Percentiles rank a stretch among this genome's conserved stretches.
Evolutionary conservation across 2,797 vertebrate species (phyloP).

Genomic region (Protonibea diacanthus): DNA sequence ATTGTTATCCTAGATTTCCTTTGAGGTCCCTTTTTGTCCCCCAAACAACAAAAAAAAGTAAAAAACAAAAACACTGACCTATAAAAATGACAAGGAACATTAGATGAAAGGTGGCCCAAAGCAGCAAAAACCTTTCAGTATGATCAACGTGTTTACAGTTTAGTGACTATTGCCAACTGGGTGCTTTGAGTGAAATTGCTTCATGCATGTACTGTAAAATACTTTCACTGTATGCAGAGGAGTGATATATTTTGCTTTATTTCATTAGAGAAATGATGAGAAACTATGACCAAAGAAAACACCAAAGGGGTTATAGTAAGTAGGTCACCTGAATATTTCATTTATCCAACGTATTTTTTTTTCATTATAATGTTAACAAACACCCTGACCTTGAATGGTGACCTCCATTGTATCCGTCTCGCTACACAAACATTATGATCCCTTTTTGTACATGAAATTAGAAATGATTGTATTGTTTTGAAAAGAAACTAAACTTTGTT

Average conservation of each 20-base stretch:
- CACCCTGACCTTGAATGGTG: slow-evolving; percentile 26
- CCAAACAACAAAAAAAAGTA: slow-evolving; percentile 7
- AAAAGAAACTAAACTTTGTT: slow-evolving; percentile 14
- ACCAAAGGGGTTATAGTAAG: no score
- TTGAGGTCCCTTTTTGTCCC: slow-evolving; percentile 41
- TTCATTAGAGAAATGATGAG: neutral
- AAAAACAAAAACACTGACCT: neutral
- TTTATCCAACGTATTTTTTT: neutral
- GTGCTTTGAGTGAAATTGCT: neutral
- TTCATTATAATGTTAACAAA: slow-evolving; percentile 3
- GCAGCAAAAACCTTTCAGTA: slow-evolving; percentile 12
- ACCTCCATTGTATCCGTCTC: neutral
- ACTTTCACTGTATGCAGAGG: neutral
- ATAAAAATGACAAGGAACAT: slow-evolving; percentile 58
- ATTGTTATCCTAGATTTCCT: slow-evolving; percentile 50
- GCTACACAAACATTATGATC: neutral
- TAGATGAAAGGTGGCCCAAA: slow-evolving; percentile 51
- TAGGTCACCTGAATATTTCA: neutral
- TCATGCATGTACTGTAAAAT: neutral
- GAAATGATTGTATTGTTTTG: slow-evolving; percentile 14
- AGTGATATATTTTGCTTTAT: neutral
- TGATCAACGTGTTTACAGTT: slow-evolving; percentile 13
- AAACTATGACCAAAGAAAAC: no score
- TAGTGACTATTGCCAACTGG: neutral
- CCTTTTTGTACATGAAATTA: neutral